Conservation (phyloP, 92 coral and sea anemone genomes). For the Heliopora coerulea region DNA sequence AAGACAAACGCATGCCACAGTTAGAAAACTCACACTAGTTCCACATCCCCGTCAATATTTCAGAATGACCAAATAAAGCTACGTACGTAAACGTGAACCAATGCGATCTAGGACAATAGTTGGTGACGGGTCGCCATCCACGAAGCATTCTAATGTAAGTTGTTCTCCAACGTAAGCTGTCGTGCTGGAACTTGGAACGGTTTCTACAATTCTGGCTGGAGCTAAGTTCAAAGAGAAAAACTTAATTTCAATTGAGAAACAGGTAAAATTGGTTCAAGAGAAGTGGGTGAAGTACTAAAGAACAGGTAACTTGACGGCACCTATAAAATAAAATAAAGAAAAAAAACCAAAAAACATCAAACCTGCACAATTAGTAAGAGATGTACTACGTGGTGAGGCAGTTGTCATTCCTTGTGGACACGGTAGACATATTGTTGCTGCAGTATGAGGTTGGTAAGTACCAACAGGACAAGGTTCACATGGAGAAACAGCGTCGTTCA, state of each 20-base stretch:
- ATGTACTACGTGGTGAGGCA: constrained; percentile 55
- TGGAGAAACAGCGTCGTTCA: constrained; percentile 66
- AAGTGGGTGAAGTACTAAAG: not conserved
- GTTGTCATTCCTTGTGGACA: constrained; percentile 86
- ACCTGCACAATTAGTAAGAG: constrained; percentile 74
- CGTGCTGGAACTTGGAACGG: constrained; percentile 48
- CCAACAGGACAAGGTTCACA: constrained; percentile 76
- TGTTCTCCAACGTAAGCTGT: constrained; percentile 51
- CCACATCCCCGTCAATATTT: no score
- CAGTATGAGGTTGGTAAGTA: constrained; percentile 66
- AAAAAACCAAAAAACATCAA: not conserved
- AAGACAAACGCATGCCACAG: no score
- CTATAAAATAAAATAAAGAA: no score
- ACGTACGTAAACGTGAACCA: constrained; percentile 11
- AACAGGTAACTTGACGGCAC: no score
- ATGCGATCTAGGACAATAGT: constrained; percentile 32
- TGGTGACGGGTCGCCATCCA: constrained; percentile 72
- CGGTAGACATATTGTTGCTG: constrained; percentile 61
- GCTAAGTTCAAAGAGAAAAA: no score
- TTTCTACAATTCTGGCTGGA: constrained; percentile 64
- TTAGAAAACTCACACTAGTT: no score
- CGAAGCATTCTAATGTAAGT: constrained; percentile 64
- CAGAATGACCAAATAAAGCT: no score
- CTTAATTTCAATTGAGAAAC: no score
- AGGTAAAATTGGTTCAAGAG: no score